phyloP scores from a whole-genome alignment of 2,113 vertebrate genomes.

The Dicentrarchus labrax region DNA sequence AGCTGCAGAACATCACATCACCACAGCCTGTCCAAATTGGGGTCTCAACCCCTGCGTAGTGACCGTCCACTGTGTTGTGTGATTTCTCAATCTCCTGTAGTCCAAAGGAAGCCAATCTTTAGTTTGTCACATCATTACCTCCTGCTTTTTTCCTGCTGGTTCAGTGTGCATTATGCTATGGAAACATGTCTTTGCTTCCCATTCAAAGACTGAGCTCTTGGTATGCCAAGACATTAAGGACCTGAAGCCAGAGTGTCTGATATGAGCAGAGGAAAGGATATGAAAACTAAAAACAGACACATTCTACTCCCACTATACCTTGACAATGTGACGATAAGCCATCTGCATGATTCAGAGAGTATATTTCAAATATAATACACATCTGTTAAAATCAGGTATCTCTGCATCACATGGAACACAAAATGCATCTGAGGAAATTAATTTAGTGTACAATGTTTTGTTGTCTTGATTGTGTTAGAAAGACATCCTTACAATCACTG shows the following conservation, averaged over 20 bases:
- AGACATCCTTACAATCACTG: constrained; percentile 13
- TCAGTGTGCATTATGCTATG: not conserved
- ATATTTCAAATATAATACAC: constrained; percentile 20
- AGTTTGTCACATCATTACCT: not conserved
- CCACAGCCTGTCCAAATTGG: not conserved
- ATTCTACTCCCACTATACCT: not conserved
- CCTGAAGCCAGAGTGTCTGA: not conserved
- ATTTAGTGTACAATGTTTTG: constrained; percentile 21
- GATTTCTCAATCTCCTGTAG: not conserved
- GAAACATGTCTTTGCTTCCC: not conserved
- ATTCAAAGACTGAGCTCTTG: not conserved
- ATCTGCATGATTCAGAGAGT: not conserved
- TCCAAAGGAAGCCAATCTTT: not conserved
- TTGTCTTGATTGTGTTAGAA: constrained; percentile 10
- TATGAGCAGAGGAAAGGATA: constrained; percentile 8
- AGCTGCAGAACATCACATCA: constrained; percentile 3
- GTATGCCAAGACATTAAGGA: not conserved
- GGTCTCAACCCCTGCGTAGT: not conserved
- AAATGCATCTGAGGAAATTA: not conserved
- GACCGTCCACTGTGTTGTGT: not conserved
- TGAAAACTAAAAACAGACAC: constrained; percentile 7
- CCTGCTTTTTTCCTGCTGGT: not conserved
- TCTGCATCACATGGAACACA: too few relatives aligned
- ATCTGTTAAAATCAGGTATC: constrained; percentile 29
- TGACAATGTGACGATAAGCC: not conserved